A percentile compares a stretch with the other conserved stretches of the same genome.
These are phyloP conservation scores for Trissoscelio sp. DNA, from an alignment of 2,888 invertebrate species.

Conservation along the genomic window DNA sequence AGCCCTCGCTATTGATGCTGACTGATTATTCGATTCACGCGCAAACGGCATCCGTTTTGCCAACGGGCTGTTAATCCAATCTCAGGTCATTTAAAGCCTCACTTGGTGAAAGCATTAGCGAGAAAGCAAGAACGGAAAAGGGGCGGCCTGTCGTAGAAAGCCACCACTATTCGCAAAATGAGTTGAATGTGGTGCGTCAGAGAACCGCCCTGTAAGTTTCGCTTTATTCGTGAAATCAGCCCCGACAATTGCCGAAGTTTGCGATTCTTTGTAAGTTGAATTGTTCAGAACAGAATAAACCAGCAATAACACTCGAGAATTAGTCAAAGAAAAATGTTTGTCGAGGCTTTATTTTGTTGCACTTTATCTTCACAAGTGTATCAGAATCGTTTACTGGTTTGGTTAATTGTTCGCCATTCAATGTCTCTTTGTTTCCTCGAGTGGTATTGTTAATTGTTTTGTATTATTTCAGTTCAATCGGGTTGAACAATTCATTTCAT, in stretches of 20 bases:
- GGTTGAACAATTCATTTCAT: no score
- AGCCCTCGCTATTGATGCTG: conserved; percentile 55
- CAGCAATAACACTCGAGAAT: neutral
- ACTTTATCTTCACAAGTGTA: conserved; percentile 14
- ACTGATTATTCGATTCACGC: conserved; percentile 65
- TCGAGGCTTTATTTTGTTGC: conserved; percentile 3
- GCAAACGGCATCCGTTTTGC: conserved; percentile 53
- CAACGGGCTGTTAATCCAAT: conserved; percentile 55
- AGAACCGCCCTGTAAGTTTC: conserved; percentile 14
- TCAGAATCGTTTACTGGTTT: conserved; percentile 10
- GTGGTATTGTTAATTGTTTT: neutral
- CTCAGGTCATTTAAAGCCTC: conserved; percentile 49
- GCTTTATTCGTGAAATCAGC: conserved; percentile 11
- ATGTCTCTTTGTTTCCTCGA: neutral
- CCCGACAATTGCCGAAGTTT: conserved; percentile 12
- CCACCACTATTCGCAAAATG: conserved; percentile 24
- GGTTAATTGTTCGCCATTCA: conserved; percentile 5
- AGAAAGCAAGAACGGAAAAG: conserved; percentile 2
- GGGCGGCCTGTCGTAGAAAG: neutral
- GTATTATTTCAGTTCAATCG: no score
- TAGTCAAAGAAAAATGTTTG: neutral
- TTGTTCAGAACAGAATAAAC: neutral
- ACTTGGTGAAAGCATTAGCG: conserved; percentile 21
- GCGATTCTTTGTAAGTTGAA: neutral
- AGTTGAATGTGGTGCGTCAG: conserved; percentile 7